Evolutionary conservation across 1,140 invertebrate species (phyloP), one percentile per base, ranked within the genome.

Genomic region (Drosophila subobscura): DNA sequence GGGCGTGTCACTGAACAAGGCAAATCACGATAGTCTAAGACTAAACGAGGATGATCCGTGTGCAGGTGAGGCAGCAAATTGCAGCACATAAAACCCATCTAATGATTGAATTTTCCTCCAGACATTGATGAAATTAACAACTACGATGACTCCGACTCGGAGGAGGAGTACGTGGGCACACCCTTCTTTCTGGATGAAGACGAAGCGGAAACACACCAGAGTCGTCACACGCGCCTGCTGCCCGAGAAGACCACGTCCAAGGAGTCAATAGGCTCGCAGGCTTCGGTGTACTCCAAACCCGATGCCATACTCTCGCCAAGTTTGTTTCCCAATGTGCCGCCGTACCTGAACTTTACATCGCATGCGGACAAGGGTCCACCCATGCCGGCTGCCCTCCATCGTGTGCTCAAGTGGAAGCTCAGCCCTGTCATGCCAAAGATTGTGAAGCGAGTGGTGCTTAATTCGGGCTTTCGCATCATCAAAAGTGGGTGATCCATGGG

Each of bases 371-470:
- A 95, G 78, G 92, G 93, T 79, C 92, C 93, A 1, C 68, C 92
- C 14, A 93, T 93, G 83, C 97, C 97, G 0, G 88, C 93, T 40
- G 92, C 94, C 10, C 93, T 97, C 56, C 94, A 95, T 68, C 95
- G 94, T 77, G 93, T 96, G 64, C 92, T 99, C 10, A 98, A 97
- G 86, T 99, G 98, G 98, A 96, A 97, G 79, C 92, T 98, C 41
- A 98, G 96, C 72, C 95, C 96, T 0, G 98, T 98, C 12, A 99
- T 98, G n/a, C 98, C 97, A 4, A 91, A 90, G 5, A 94, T 96
- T 70, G 94, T 99, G 8, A 96, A 99, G 45, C 94, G 96, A 77
- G 96, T 96, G 1, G 92, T 99, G 0, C 90, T 94, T 1, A 96
- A 97, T 90, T 96, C 96, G 16, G 97, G 97, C 12, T 98, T 98